Evolutionary conservation across 1,140 invertebrate species (phyloP).

Genomic region (Drosophila funebris): DNA sequence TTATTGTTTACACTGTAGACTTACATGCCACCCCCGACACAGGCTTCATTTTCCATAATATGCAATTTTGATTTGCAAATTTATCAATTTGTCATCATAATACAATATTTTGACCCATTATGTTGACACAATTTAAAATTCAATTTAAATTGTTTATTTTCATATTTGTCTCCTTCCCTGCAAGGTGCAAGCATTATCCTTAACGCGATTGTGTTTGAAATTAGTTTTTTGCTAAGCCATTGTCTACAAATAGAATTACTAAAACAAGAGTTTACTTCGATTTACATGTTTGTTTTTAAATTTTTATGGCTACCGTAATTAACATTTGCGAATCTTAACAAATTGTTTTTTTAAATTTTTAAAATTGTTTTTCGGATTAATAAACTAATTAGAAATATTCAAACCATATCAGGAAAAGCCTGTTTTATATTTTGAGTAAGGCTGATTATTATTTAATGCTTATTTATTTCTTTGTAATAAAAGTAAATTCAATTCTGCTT

Average conservation of each 20-base stretch:
- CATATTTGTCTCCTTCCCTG: slow-evolving; percentile 30
- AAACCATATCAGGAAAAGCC: too few species aligned
- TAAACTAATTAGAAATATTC: too few species aligned
- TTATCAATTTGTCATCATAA: slow-evolving; percentile 77
- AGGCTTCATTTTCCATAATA: slow-evolving; percentile 41
- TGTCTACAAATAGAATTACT: slow-evolving; percentile 39
- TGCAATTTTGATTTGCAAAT: slow-evolving; percentile 77
- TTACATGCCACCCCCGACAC: slow-evolving; percentile 20
- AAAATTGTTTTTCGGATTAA: too few species aligned
- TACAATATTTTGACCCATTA: slow-evolving; percentile 66
- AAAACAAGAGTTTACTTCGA: background rate
- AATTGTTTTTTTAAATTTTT: too few species aligned
- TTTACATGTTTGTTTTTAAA: too few species aligned
- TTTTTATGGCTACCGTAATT: too few species aligned
- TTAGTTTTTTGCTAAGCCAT: slow-evolving; percentile 34
- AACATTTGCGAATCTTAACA: too few species aligned
- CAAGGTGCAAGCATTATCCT: background rate
- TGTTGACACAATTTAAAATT: slow-evolving; percentile 72
- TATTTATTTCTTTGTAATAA: too few species aligned
- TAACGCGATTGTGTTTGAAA: slow-evolving; percentile 46
- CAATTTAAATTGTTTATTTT: slow-evolving; percentile 74
- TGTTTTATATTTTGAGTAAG: too few species aligned
- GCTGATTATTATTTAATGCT: too few species aligned
- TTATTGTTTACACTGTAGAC: slow-evolving; percentile 39
- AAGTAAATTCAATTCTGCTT: too few species aligned